Evolutionary conservation across 2,888 invertebrate species (phyloP).

Genomic region (Acholoe squamosa): DNA sequence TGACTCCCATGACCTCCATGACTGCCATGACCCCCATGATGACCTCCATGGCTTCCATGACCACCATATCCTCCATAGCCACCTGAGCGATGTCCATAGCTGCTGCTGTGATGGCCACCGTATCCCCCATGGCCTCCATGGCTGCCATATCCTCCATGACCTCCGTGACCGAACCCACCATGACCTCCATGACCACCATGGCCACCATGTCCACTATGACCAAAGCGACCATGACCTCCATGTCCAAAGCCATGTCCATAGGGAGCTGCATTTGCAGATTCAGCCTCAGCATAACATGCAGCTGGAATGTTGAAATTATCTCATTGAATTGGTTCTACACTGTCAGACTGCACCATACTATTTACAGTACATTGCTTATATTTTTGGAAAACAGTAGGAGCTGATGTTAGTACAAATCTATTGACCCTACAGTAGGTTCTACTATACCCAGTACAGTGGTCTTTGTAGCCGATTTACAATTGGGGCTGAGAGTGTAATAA

Average conservation of each 20-base stretch:
- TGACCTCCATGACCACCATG: neutral
- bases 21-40: too few relatives aligned
- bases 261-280: neutral
- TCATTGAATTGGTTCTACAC: neutral
- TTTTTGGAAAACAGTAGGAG: too few relatives aligned
- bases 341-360: too few relatives aligned
- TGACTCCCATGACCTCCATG: too few relatives aligned
- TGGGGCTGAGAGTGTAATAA: too few relatives aligned
- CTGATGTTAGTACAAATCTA: too few relatives aligned
- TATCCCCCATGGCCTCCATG: neutral
- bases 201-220: slow-evolving; percentile 3
- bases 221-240: neutral
- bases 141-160: neutral
- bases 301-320: neutral
- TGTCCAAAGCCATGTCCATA: slow-evolving; percentile 20
- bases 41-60: too few relatives aligned
- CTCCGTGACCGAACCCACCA: neutral
- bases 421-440: too few relatives aligned
- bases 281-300: slow-evolving; percentile 31
- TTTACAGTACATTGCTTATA: too few relatives aligned
- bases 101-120: neutral
- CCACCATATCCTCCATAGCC: too few relatives aligned
- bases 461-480: too few relatives aligned
- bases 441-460: too few relatives aligned
- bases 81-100: neutral